These are phyloP conservation scores for Phylloscopus trochilus DNA, from an alignment of 2,113 vertebrate genomes.

Conservation along the genomic window DNA sequence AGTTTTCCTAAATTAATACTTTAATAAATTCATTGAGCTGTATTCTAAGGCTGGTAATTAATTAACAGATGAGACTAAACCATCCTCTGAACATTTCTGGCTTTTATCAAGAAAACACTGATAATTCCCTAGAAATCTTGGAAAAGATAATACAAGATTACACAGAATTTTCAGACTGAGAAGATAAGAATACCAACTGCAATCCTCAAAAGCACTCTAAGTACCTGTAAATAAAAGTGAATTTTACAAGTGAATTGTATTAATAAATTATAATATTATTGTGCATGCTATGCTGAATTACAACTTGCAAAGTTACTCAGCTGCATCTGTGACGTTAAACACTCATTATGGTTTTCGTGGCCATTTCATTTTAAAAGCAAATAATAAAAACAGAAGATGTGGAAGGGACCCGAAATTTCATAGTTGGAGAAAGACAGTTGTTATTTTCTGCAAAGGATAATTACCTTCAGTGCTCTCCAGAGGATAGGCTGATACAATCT, in stretches of 20 bases:
- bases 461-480: constrained; percentile 91
- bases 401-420: background rate
- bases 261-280: background rate
- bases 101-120: background rate
- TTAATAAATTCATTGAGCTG: background rate
- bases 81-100: background rate
- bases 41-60: background rate
- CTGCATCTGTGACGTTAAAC: background rate
- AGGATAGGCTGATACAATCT: constrained; percentile 90
- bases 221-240: background rate
- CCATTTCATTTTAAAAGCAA: background rate
- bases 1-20: background rate
- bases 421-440: background rate
- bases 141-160: background rate
- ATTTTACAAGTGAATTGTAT: background rate
- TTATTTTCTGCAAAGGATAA: background rate
- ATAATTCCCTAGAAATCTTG: background rate
- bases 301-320: background rate
- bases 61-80: background rate
- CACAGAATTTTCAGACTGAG: background rate
- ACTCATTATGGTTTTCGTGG: background rate
- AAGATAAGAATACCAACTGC: background rate
- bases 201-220: background rate
- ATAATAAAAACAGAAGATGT: background rate
- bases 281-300: background rate